phyloP scores from a whole-genome alignment of 1,140 invertebrate genomes.

The Philopotamus ludificatus region DNA sequence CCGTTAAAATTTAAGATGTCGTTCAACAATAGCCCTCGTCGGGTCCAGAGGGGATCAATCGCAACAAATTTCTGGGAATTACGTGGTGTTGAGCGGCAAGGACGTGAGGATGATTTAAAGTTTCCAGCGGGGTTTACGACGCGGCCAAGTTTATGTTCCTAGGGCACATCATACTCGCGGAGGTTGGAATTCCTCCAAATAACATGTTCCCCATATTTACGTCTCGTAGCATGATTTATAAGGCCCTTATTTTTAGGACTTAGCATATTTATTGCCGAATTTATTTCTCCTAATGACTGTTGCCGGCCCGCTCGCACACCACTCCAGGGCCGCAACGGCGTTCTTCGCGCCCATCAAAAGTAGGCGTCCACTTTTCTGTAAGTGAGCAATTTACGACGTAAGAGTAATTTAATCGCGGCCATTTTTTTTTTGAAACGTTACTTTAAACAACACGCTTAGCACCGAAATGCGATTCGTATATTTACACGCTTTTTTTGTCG shows the following conservation, averaged over 20 bases:
- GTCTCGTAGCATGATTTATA: conserved; percentile 40
- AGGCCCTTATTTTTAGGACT: conserved; percentile 42
- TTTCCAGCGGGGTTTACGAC: background rate
- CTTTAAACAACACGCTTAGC: too few relatives aligned
- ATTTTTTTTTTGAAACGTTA: conserved; percentile 35
- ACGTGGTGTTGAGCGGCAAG: background rate
- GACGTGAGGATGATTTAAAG: background rate
- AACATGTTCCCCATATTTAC: conserved; percentile 43
- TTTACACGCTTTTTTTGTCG: too few relatives aligned
- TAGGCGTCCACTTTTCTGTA: conserved; percentile 25
- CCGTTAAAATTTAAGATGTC: too few relatives aligned
- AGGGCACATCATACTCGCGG: conserved; percentile 4
- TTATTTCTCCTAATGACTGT: conserved; percentile 42
- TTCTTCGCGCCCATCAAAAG: conserved; percentile 22
- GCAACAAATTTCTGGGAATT: too few relatives aligned
- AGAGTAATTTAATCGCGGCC: conserved; percentile 40
- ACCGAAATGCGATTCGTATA: too few relatives aligned
- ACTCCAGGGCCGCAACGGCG: background rate
- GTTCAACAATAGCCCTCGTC: too few relatives aligned
- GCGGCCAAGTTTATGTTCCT: background rate
- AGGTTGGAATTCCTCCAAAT: conserved; percentile 37
- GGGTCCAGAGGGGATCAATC: too few relatives aligned
- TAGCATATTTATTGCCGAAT: conserved; percentile 43
- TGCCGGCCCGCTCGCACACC: conserved; percentile 25
- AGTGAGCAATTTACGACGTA: conserved; percentile 40